These are phyloP conservation scores for Mastigias papua DNA, from an alignment of 30 jellyfish, hydroid and myxozoan species.

Conservation along the genomic window DNA sequence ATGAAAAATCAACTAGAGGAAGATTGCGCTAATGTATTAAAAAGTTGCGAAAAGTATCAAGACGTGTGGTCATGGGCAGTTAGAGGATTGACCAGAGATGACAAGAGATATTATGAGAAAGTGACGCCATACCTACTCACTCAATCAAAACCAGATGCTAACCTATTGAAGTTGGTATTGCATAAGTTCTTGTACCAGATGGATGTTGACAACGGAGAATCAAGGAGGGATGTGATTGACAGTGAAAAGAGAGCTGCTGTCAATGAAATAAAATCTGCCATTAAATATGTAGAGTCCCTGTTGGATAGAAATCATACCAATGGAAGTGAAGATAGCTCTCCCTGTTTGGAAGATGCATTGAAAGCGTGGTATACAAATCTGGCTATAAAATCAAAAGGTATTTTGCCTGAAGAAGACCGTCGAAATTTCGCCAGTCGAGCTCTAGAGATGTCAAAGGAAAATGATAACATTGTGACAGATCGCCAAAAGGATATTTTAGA, in stretches of 20 bases:
- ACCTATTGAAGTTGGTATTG: neutral
- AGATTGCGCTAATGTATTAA: neutral
- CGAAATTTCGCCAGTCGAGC: neutral
- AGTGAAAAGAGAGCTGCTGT: neutral
- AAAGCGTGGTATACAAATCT: neutral
- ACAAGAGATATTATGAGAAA: neutral
- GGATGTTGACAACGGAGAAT: neutral
- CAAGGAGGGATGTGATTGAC: neutral
- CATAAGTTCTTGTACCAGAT: neutral
- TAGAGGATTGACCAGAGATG: neutral
- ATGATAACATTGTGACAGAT: neutral
- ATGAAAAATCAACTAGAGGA: neutral
- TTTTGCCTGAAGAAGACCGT: neutral
- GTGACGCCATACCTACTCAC: neutral
- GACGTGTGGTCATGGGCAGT: neutral
- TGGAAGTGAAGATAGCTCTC: neutral
- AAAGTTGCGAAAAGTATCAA: neutral
- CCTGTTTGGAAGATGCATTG: neutral
- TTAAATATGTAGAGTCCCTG: neutral
- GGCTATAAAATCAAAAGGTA: neutral
- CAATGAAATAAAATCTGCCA: neutral
- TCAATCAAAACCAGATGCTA: constrained; percentile 1
- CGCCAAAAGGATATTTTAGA: too few relatives aligned
- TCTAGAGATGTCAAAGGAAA: neutral
- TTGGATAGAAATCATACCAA: neutral